Evolutionary conservation across 1,140 invertebrate genomes (phyloP), one percentile per base, ranked within the genome.

Genomic region (Formica selysi): DNA sequence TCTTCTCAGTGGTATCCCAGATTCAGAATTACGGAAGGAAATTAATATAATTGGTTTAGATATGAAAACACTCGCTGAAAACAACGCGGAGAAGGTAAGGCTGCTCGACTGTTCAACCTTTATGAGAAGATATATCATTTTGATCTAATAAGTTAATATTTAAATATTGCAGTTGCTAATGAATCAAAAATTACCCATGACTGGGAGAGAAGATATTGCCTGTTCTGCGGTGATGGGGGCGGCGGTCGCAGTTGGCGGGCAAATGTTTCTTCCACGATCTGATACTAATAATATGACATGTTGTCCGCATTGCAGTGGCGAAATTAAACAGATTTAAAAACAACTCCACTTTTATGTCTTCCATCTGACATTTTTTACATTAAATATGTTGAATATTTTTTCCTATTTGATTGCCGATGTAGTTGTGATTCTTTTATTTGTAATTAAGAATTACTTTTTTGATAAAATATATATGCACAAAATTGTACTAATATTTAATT

Each of bases 151-250:
- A 26, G 0, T 78, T 87, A 68, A 48, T 73, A 22, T 62, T 19
- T 76, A 19, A 57, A 62, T 51, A 19, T 89, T 89, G 3, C 48
- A 95, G 92, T 36, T 95, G 22, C 70, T 95, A 16, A 94, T 95
- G 93, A 95, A 81, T 83, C 93, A 94, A 32, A 95, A 94, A 80
- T 76, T 95, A 22, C 76, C 95, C 0, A 93, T 95, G 90, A 93
- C 94, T 11, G 94, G 94, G 19, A 91, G 94, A 81, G 93, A 95
- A 81, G 95, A 96, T 70, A 92, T 93, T n/a, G 95, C 95, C 48
- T 95, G 95, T 79, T 95, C 92, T 70, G 95, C 95, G 29, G 95
- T 96, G 0, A 95, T 96, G 94, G 95, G 95, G 1, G 95, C 95
- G 29, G 95, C 95, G 1, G 93, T 95, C 7, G 95, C 95, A 22